Evolutionary conservation across 2,113 vertebrate species (phyloP).

Genomic region (Mesoclemmys tuberculata): DNA sequence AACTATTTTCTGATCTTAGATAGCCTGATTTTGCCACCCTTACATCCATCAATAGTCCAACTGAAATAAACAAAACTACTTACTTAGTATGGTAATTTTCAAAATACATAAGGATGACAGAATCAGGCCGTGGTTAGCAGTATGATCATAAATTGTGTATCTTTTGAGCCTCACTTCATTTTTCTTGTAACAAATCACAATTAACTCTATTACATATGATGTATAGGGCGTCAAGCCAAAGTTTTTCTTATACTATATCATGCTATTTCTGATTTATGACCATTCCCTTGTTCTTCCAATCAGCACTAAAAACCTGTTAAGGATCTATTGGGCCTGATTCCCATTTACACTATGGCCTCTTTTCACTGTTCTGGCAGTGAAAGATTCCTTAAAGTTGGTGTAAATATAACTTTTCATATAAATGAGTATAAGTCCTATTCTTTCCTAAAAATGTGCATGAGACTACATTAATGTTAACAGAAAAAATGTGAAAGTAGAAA

Average conservation of each 20-base stretch:
- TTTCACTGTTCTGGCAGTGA: background rate
- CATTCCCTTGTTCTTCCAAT: rapidly evolving
- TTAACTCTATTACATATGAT: background rate
- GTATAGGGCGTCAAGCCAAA: background rate
- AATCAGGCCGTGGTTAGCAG: background rate
- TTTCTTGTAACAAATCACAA: background rate
- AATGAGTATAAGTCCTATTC: background rate
- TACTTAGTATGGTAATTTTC: background rate
- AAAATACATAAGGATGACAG: background rate
- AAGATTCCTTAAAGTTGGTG: background rate
- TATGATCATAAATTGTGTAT: rapidly evolving
- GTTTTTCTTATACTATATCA: background rate
- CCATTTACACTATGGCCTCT: rapidly evolving
- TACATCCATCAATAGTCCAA: background rate
- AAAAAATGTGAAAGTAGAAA: background rate
- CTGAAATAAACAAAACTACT: background rate
- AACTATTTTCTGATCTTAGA: background rate
- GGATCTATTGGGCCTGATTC: background rate
- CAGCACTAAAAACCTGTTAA: background rate
- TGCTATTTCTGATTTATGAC: background rate
- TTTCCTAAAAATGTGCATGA: background rate
- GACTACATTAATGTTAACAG: background rate
- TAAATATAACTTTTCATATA: background rate
- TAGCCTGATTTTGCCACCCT: background rate
- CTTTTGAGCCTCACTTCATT: background rate